phyloP scores from a whole-genome alignment of 2,113 vertebrate species.

The Indicator maculatus region DNA sequence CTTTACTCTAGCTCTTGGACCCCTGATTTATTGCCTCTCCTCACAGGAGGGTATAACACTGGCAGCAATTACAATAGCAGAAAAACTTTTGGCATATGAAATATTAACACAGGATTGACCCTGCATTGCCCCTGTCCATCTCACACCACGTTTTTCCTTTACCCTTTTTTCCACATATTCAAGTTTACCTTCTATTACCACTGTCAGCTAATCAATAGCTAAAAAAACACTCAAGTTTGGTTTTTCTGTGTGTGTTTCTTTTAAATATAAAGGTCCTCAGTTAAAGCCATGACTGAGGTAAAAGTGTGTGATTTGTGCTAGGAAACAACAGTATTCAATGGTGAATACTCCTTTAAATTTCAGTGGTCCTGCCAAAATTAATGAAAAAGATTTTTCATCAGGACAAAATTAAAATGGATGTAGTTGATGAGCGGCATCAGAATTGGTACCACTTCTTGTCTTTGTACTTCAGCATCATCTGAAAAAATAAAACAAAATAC shows the following conservation, averaged over 20 bases:
- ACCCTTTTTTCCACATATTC: constrained; percentile 37
- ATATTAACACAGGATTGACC: constrained; percentile 77
- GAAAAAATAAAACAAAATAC: constrained; percentile 9
- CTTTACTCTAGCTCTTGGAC: constrained; percentile 57
- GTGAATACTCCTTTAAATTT: constrained; percentile 71
- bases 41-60: constrained; percentile 77
- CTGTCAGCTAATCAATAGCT: constrained; percentile 46
- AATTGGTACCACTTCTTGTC: constrained; percentile 99
- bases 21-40: constrained; percentile 71
- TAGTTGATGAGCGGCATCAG: constrained; percentile 80
- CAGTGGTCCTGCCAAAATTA: constrained; percentile 80
- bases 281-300: constrained; percentile 86
- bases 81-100: constrained; percentile 83
- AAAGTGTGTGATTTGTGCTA: constrained; percentile 92
- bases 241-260: constrained; percentile 60
- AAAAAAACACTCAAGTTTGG: constrained; percentile 44
- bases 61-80: constrained; percentile 79
- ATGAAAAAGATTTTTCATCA: constrained; percentile 74
- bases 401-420: constrained; percentile 76
- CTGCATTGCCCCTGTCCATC: constrained; percentile 69
- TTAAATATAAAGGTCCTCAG: constrained; percentile 79
- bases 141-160: not conserved
- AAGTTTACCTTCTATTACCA: constrained; percentile 36
- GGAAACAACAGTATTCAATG: constrained; percentile 79
- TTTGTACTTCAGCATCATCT: constrained; percentile 99